Conservation (phyloP, 2,113 vertebrate genomes). For the Trochalopteron elliotii region DNA sequence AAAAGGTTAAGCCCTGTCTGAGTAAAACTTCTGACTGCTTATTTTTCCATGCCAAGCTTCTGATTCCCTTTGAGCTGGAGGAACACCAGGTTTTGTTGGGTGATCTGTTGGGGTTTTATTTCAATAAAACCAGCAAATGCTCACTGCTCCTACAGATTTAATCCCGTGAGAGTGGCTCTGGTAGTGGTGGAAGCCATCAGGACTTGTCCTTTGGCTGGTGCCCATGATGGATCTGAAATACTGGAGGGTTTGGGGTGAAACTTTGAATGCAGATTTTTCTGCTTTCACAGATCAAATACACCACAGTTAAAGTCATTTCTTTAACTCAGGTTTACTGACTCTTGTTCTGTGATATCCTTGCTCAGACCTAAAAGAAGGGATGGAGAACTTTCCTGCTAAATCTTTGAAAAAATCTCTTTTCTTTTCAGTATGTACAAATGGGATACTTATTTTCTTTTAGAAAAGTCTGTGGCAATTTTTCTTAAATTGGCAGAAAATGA, state of each 20-base stretch:
- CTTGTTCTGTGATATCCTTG: not conserved
- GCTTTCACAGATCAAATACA: not conserved
- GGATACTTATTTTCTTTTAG: not conserved
- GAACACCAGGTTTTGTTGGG: not conserved
- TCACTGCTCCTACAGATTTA: not conserved
- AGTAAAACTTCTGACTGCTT: not conserved
- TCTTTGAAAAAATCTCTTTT: not conserved
- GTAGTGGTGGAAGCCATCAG: not conserved
- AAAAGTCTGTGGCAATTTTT: not conserved
- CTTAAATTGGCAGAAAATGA: not conserved
- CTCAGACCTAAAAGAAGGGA: not conserved
- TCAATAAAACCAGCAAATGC: not conserved
- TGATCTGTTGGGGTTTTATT: not conserved
- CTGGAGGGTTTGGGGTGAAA: not conserved
- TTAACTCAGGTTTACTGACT: not conserved
- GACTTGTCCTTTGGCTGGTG: not conserved
- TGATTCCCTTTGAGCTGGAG: not conserved
- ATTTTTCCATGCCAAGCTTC: not conserved
- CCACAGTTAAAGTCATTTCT: not conserved
- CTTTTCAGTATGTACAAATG: not conserved
- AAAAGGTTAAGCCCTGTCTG: not conserved
- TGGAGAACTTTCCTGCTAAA: not conserved
- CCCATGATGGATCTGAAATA: not conserved
- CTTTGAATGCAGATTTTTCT: not conserved
- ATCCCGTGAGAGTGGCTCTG: not conserved